Evolutionary conservation across 2,888 invertebrate species (phyloP), one percentile per base, ranked within the genome.

Genomic region (Cheilosia grossa): DNA sequence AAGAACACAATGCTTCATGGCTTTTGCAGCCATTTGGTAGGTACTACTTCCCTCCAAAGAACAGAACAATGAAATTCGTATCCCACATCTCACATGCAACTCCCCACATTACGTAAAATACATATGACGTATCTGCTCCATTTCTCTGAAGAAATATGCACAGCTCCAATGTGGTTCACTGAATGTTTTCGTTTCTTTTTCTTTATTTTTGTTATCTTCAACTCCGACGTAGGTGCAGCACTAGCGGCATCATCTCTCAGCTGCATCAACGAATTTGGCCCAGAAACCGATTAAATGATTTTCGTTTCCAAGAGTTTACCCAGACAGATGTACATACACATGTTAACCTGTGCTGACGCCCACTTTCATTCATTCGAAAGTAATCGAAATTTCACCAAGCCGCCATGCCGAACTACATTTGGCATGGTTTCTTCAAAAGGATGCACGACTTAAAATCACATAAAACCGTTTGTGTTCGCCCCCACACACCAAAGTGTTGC

Each of bases 341-440:
- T 85, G 85, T 85, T 81, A 81, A 85, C 81, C 85, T 85, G 83
- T 6, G 27, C 27, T 81, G 40, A 85, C 85, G 85, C 85, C 85
- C 85, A 85, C 85, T 67, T 85, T 67, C 59, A 19, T 67, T 81
- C 61, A 72, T 70, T 81, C 61, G 81, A 81, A 75, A 85, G 85
- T 74, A 72, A 85, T 81, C 75, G 85, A 85, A 85, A 72, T 85
- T 85, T 85, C 77, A 81, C 80, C 74, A 63, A 19, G 58, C 54
- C 27, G 47, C 75, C 6, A 19, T 24, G 69, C 72, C 72, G 70
- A 85, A 74, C 70, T 63, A 30, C 77, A 81, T 85, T 80, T 72
- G 44, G 75, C 24, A 67, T 61, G 63, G 75, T 56, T 63, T 70
- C 51, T 40, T 69, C 63, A 64, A 77, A 85, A 85, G 81, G 85